Percentiles rank a stretch among this genome's conserved stretches.
Conservation (phyloP, 2,797 vertebrate species). For the Chromis chromis region DNA sequence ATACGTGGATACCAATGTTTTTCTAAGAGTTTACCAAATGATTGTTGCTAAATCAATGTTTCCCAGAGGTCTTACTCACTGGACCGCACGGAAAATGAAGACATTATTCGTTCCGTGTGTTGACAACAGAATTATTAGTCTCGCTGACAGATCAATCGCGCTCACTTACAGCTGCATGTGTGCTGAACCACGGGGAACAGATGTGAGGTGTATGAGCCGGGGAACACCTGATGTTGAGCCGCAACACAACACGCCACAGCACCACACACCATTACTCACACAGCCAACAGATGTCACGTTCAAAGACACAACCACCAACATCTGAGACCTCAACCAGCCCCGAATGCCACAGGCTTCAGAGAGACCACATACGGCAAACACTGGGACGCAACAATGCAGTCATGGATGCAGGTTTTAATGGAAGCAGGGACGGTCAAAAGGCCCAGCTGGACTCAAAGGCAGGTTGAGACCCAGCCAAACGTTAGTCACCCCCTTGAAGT, state of each 20-base stretch:
- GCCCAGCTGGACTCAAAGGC: conserved; percentile 80
- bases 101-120: conserved; percentile 31
- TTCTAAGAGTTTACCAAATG: conserved; percentile 7
- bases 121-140: conserved; percentile 38
- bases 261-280: conserved; percentile 71
- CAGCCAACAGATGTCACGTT: conserved; percentile 76
- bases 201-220: conserved; percentile 49
- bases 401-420: conserved; percentile 67
- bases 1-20: background rate
- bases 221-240: conserved; percentile 72
- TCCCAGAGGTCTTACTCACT: conserved; percentile 6
- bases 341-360: conserved; percentile 61
- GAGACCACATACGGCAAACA: conserved; percentile 67
- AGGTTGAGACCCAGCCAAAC: conserved; percentile 63
- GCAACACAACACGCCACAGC: conserved; percentile 45
- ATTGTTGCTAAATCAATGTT: background rate
- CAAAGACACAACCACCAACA: conserved; percentile 71
- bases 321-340: conserved; percentile 61
- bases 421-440: conserved; percentile 60
- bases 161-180: background rate
- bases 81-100: conserved; percentile 24
- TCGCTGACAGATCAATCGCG: conserved; percentile 57
- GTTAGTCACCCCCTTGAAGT: conserved; percentile 82
- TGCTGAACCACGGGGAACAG: conserved; percentile 50
- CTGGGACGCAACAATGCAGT: conserved; percentile 70